These are phyloP conservation scores for Spea bombifrons DNA, from an alignment of 2,113 vertebrate species.

Conservation along the genomic window DNA sequence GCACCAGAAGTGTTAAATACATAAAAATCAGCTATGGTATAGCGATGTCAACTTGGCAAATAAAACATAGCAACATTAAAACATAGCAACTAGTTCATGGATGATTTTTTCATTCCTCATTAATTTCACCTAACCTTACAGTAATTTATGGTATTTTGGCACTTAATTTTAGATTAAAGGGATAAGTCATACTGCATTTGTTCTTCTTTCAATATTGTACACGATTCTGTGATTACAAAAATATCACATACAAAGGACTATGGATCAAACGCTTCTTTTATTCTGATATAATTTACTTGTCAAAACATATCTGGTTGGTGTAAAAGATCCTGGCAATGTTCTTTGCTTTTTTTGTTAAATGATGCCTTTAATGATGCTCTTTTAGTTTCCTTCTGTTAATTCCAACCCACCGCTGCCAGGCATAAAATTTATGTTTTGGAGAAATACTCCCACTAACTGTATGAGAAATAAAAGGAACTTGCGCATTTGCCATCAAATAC, in stretches of 20 bases:
- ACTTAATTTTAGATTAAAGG: not conserved
- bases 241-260: not conserved
- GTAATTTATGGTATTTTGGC: not conserved
- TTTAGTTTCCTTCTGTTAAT: constrained; percentile 3
- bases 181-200: not conserved
- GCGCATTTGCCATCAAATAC: not conserved
- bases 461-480: constrained; percentile 9
- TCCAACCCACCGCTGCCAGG: constrained; percentile 13
- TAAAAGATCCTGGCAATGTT: constrained; percentile 1
- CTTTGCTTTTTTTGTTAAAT: not conserved
- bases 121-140: not conserved
- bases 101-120: not conserved
- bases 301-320: constrained; percentile 5
- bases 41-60: no score
- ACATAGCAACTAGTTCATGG: no score
- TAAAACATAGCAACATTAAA: no score
- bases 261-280: not conserved
- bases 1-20: no score
- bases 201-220: not conserved
- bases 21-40: no score
- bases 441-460: constrained; percentile 12
- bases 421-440: constrained; percentile 12
- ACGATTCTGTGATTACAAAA: not conserved
- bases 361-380: constrained; percentile 2
- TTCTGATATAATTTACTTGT: constrained; percentile 4